Evolutionary conservation across 2,797 vertebrate species (phyloP).

Genomic region (Myiotriccus ornatus): DNA sequence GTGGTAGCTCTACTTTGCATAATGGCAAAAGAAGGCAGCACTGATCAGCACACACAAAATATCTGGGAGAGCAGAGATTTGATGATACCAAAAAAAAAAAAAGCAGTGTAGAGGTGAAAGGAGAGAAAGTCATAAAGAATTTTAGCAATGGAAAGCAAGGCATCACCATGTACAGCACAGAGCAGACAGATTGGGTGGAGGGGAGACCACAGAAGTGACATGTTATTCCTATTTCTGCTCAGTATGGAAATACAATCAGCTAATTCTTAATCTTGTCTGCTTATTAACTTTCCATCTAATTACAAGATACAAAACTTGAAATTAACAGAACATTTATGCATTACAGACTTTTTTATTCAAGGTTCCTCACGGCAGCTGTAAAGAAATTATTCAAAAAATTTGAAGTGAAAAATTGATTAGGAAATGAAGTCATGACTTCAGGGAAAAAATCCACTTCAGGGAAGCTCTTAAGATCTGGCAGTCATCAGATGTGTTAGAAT

Average conservation of each 20-base stretch:
- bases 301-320: not conserved
- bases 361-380: not conserved
- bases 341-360: conserved; percentile 24
- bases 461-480: conserved; percentile 10
- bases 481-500: conserved; percentile 19
- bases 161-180: not conserved
- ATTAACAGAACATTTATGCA: conserved; percentile 4
- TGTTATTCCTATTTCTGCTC: not conserved
- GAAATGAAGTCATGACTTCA: conserved; percentile 19
- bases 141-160: not conserved
- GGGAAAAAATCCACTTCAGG: conserved; percentile 7
- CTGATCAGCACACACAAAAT: not conserved
- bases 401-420: conserved; percentile 12
- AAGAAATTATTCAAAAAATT: not conserved
- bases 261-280: not conserved
- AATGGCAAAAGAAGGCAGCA: not conserved
- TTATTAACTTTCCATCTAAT: conserved; percentile 41
- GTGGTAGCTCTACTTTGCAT: not conserved
- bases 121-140: not conserved
- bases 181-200: not conserved
- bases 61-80: not conserved
- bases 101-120: not conserved
- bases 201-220: not conserved
- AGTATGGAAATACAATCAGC: not conserved
- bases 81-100: not conserved